Percentiles rank a stretch among this genome's conserved stretches.
phyloP scores from a whole-genome alignment of 2,797 vertebrate genomes.

The Champsocephalus gunnari region DNA sequence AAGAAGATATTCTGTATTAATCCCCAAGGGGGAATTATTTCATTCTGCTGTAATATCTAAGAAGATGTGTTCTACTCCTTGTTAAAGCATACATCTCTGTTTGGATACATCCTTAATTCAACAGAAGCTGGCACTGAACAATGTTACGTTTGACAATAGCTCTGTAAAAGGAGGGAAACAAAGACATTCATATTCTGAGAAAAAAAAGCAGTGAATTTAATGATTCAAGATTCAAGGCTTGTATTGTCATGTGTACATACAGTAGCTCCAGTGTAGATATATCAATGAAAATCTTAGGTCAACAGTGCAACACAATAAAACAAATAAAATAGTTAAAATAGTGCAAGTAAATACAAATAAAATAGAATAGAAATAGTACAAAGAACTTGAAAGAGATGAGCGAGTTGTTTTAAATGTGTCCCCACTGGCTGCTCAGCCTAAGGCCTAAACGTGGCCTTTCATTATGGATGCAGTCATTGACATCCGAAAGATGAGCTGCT shows the following conservation, averaged over 20 bases:
- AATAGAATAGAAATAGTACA: no score
- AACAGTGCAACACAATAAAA: no score
- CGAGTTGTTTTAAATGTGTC: conserved; percentile 26
- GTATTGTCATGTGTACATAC: no score
- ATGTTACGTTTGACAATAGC: conserved; percentile 42
- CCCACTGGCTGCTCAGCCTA: conserved; percentile 24
- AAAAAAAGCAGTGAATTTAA: neutral
- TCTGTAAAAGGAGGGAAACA: conserved; percentile 9
- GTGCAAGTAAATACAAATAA: no score
- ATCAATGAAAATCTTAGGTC: no score
- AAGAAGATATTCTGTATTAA: no score
- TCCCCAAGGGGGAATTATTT: no score
- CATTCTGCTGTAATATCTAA: no score
- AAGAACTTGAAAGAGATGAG: conserved; percentile 18
- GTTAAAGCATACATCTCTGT: conserved; percentile 19
- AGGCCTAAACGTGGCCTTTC: conserved; percentile 49
- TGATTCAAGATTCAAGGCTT: no score
- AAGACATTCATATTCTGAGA: conserved; percentile 18
- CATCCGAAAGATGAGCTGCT: conserved; percentile 54
- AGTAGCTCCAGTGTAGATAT: no score
- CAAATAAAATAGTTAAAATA: no score
- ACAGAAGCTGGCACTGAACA: conserved; percentile 14
- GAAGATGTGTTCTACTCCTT: conserved; percentile 35
- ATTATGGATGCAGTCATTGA: conserved; percentile 51
- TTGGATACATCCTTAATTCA: conserved; percentile 38